Base-by-base conservation (phyloP, 2,888 invertebrate genomes). In the Endomychus coccineus region DNA sequence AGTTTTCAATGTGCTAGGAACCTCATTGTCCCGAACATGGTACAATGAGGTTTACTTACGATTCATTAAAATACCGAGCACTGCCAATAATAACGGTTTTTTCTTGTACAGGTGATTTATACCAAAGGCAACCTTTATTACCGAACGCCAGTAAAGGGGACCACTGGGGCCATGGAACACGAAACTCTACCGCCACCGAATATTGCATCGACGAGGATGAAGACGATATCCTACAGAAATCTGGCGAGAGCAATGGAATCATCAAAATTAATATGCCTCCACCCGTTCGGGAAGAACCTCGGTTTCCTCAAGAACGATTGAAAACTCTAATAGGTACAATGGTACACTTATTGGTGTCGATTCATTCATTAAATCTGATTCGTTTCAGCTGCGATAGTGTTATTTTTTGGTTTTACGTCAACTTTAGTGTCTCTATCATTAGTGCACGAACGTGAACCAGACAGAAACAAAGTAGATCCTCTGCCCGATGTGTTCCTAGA, bases 381-480 rank as follows among this genome's bases (percentile, higher is more conserved):
- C 46, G 30, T 70, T 71, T 24, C 68, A 76, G 77, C 77, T 52
- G 75, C 76, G 55, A 58, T 79, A 42, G 70, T 79, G 52, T 69
- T 79, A 65, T 66, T 70, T 51, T 68, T 74, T 50, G 78, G 75
- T 64, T 78, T 79, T 58, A 64, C 79, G 49, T 55, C 78, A 50
- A 78, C 79, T 43, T 74, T 79, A 40, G 69, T 80, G 58, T 83
- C 87, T 36, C 73, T 91, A 55, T 84, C 89, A 49, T 68, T 87
- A 61, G 83, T 89, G 42, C 91, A 92, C 69, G 90, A 92, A 64
- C 75, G 83, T 48, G 78, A 91, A 50, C 91, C 91, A 28, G 83
- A 87, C 67, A 71, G 83, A 46, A 71, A 73, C 43, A 71, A 70
- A 4, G 80, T 82, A 57, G 71, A 74, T 39, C 90, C 90, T 35